phyloP scores from a whole-genome alignment of 2,888 invertebrate species.

The Meloe dianella region DNA sequence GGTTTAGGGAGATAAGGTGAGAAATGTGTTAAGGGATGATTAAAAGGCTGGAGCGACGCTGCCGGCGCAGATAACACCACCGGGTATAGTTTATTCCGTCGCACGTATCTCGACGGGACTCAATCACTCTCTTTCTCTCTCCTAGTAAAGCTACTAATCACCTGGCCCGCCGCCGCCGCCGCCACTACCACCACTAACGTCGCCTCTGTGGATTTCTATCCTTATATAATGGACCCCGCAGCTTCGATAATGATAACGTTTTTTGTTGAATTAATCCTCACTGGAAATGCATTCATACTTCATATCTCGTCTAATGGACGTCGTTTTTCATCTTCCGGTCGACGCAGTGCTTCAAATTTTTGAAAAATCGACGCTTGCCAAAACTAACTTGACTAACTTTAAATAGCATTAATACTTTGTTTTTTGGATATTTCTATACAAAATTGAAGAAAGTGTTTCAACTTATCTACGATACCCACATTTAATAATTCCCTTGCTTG shows the following conservation, averaged over 20 bases:
- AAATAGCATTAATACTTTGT: neutral
- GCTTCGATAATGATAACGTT: slow-evolving; percentile 51
- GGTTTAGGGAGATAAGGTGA: slow-evolving; percentile 52
- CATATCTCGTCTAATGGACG: slow-evolving; percentile 58
- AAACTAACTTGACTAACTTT: neutral
- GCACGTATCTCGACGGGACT: slow-evolving; percentile 55
- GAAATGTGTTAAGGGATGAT: slow-evolving; percentile 60
- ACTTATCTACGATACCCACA: neutral
- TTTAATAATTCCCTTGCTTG: neutral
- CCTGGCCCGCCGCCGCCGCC: slow-evolving; percentile 43
- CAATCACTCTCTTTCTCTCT: slow-evolving; percentile 56
- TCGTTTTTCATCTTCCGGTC: slow-evolving; percentile 56
- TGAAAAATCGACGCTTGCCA: slow-evolving; percentile 16
- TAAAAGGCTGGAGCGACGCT: slow-evolving; percentile 57
- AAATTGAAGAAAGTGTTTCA: no score
- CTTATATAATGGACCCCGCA: slow-evolving; percentile 43
- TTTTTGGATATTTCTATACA: neutral
- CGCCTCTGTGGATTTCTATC: slow-evolving; percentile 28
- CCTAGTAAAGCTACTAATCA: slow-evolving; percentile 53
- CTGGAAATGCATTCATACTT: slow-evolving; percentile 59
- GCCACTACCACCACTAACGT: slow-evolving; percentile 34
- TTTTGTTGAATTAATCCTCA: slow-evolving; percentile 57
- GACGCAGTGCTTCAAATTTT: slow-evolving; percentile 26
- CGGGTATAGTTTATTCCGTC: slow-evolving; percentile 52
- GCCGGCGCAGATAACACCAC: slow-evolving; percentile 53